Evolutionary conservation across 1,140 invertebrate genomes (phyloP).

Genomic region (Frieseomelitta varia): DNA sequence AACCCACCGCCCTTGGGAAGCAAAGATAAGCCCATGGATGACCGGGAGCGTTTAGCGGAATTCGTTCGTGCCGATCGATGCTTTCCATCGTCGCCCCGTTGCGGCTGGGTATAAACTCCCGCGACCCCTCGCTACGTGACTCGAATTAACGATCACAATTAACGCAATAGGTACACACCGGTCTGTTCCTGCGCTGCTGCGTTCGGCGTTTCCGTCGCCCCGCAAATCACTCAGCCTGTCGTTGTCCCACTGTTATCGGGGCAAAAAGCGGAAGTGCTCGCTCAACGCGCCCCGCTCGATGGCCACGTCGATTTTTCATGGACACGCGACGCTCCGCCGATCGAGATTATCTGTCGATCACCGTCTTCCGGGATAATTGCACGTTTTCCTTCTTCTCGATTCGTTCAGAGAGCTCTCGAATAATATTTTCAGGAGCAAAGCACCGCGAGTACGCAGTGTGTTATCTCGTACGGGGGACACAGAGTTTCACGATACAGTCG

Average conservation of each 20-base stretch:
- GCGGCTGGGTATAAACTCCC: conserved; percentile 57
- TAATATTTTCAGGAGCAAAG: too few relatives aligned
- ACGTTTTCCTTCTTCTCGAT: neutral
- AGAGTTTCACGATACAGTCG: neutral
- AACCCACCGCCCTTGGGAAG: conserved; percentile 38
- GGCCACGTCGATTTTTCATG: conserved; percentile 36
- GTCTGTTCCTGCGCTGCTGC: neutral
- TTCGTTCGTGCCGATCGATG: conserved; percentile 53
- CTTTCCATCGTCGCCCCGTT: conserved; percentile 45
- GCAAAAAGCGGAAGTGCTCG: conserved; percentile 33
- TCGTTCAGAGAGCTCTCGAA: too few relatives aligned
- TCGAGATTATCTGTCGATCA: conserved; percentile 5
- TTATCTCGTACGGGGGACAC: too few relatives aligned
- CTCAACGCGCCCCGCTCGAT: neutral
- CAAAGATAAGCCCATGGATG: conserved; percentile 48
- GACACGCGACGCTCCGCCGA: neutral
- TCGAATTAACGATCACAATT: conserved; percentile 71
- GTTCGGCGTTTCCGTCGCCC: neutral
- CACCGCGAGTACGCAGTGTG: too few relatives aligned
- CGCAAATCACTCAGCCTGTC: conserved; percentile 35
- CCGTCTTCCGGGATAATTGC: too few relatives aligned
- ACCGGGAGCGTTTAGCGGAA: conserved; percentile 40
- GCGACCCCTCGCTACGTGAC: conserved; percentile 64
- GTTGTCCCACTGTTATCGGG: conserved; percentile 27
- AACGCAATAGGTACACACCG: conserved; percentile 54